These are phyloP conservation scores for Zaprionus kolodkinae DNA, from an alignment of 1,140 invertebrate genomes.

Conservation along the genomic window DNA sequence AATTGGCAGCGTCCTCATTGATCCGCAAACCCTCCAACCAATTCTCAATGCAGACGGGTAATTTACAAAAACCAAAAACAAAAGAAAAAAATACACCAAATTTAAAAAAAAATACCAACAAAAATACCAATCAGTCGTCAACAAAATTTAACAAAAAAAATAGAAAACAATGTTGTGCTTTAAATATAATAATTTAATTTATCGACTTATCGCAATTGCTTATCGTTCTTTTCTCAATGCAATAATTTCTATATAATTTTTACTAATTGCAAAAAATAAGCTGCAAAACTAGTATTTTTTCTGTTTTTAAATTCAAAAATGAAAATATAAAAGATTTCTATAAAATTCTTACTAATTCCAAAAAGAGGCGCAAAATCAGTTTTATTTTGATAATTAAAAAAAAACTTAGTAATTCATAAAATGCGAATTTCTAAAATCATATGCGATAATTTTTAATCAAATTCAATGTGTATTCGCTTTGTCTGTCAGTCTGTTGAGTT, in stretches of 20 bases:
- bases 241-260: constrained; percentile 13
- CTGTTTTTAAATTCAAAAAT: neutral
- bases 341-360: too few species aligned
- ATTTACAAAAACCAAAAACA: constrained; percentile 81
- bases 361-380: too few species aligned
- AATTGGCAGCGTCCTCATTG: constrained; percentile 93
- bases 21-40: constrained; percentile 90
- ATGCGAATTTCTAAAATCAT: too few species aligned
- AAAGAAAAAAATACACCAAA: constrained; percentile 35
- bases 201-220: constrained; percentile 29
- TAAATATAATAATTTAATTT: constrained; percentile 1
- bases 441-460: neutral
- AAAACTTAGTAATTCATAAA: too few species aligned
- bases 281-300: neutral
- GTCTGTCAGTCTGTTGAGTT: constrained; percentile 9
- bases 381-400: too few species aligned
- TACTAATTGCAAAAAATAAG: constrained; percentile 14
- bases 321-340: too few species aligned
- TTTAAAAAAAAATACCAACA: constrained; percentile 37
- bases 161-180: constrained; percentile 12
- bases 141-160: constrained; percentile 21
- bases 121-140: constrained; percentile 37
- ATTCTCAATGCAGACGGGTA: constrained; percentile 88
- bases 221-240: constrained; percentile 16
- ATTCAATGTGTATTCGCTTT: neutral